Conservation (phyloP, 2,113 vertebrate species). For the Hypanus sabinus region DNA sequence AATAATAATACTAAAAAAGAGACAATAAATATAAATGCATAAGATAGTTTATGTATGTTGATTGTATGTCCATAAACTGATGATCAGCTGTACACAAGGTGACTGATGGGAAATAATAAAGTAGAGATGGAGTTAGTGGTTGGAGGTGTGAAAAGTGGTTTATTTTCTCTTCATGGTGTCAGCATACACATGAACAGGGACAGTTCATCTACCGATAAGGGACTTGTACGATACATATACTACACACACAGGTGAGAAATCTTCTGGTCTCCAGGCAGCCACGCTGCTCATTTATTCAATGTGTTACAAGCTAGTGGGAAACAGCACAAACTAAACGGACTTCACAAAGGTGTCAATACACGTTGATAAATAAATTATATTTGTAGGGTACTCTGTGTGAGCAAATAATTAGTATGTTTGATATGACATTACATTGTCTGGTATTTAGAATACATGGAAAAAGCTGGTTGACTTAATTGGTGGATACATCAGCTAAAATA, state of each 20-base stretch:
- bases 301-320: not conserved
- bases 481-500: not conserved
- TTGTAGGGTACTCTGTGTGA: not conserved
- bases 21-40: too few species aligned
- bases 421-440: not conserved
- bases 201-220: not conserved
- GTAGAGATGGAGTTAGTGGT: too few species aligned
- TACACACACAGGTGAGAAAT: not conserved
- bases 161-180: not conserved
- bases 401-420: not conserved
- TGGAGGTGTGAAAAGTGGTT: not conserved
- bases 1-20: too few species aligned
- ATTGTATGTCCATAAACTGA: too few species aligned
- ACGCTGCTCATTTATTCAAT: not conserved
- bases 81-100: too few species aligned
- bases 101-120: too few species aligned
- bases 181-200: not conserved
- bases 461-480: not conserved
- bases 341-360: not conserved
- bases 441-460: not conserved
- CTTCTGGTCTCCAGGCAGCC: not conserved
- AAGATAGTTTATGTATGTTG: too few species aligned
- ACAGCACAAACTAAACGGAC: not conserved
- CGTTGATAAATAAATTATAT: not conserved
- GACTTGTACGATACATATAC: not conserved